phyloP scores from a whole-genome alignment of 2,888 invertebrate genomes.

The Odiellus spinosus region DNA sequence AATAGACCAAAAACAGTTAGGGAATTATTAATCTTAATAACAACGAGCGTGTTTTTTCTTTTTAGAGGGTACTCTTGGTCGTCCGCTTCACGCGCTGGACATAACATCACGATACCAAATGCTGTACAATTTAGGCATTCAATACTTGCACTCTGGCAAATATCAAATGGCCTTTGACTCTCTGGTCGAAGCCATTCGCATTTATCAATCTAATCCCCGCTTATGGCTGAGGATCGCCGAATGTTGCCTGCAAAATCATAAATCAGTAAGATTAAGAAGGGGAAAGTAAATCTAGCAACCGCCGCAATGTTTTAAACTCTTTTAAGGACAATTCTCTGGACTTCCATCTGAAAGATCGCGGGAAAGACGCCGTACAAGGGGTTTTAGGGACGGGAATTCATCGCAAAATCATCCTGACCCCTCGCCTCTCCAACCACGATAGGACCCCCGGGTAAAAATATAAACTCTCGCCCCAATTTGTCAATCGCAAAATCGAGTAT shows the following conservation, averaged over 20 bases:
- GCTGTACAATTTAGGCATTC: conserved; percentile 67
- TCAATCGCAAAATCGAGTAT: background rate
- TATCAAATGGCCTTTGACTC: conserved; percentile 78
- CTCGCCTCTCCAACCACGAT: background rate
- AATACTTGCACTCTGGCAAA: conserved; percentile 61
- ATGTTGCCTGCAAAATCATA: conserved; percentile 59
- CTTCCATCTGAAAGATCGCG: conserved; percentile 41
- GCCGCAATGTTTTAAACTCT: too few relatives aligned
- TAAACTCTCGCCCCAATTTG: conserved; percentile 1
- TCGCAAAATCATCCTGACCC: conserved; percentile 43
- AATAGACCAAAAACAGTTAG: too few relatives aligned
- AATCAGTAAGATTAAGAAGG: conserved; percentile 27
- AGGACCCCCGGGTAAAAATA: conserved; percentile 6
- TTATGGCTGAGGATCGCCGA: conserved; percentile 87
- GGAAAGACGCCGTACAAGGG: conserved; percentile 43
- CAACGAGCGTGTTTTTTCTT: too few relatives aligned
- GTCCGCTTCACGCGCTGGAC: conserved; percentile 45
- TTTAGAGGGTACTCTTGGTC: conserved; percentile 27
- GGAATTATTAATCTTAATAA: too few relatives aligned
- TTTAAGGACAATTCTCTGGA: conserved; percentile 47
- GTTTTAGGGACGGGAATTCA: conserved; percentile 43
- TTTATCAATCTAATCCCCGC: conserved; percentile 70
- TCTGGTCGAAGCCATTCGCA: conserved; percentile 65
- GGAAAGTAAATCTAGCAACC: too few relatives aligned
- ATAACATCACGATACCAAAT: conserved; percentile 24